phyloP scores from a whole-genome alignment of 53 echinoderm and acorn worm species.

The Paracentrotus lividus region DNA sequence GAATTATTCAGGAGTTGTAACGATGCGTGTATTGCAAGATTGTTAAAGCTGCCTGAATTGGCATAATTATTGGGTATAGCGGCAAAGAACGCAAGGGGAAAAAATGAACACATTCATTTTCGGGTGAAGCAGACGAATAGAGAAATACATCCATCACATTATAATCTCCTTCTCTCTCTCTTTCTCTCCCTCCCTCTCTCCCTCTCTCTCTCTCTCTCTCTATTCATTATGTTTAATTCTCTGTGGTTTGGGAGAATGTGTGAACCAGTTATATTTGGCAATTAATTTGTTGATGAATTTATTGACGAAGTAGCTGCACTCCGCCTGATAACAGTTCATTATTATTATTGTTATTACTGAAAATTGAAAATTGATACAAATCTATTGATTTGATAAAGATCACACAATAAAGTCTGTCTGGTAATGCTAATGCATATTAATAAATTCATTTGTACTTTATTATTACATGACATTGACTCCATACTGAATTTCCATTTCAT shows the following conservation, averaged over 20 bases:
- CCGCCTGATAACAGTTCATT: neutral
- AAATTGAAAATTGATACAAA: too few relatives aligned
- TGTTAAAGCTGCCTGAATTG: conserved; percentile 39
- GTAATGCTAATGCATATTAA: too few relatives aligned
- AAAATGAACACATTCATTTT: neutral
- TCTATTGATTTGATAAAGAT: too few relatives aligned
- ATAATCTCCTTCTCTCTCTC: neutral
- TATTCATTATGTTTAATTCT: too few relatives aligned
- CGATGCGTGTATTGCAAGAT: conserved; percentile 4
- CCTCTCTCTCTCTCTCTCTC: neutral
- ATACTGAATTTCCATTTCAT: too few relatives aligned
- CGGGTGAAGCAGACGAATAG: neutral
- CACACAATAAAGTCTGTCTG: too few relatives aligned
- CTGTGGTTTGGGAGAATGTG: neutral
- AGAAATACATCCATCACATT: conserved; percentile 19
- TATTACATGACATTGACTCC: too few relatives aligned
- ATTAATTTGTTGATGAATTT: conserved; percentile 52
- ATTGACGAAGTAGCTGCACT: neutral
- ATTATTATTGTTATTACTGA: neutral
- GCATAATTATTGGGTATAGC: conserved; percentile 36
- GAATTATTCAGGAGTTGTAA: conserved; percentile 44
- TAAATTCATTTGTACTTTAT: too few relatives aligned
- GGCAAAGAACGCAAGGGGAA: neutral
- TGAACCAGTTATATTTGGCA: conserved; percentile 15
- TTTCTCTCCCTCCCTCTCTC: neutral